These are phyloP conservation scores for Drosophila cardini DNA, from an alignment of 1,140 invertebrate species.

Conservation along the genomic window DNA sequence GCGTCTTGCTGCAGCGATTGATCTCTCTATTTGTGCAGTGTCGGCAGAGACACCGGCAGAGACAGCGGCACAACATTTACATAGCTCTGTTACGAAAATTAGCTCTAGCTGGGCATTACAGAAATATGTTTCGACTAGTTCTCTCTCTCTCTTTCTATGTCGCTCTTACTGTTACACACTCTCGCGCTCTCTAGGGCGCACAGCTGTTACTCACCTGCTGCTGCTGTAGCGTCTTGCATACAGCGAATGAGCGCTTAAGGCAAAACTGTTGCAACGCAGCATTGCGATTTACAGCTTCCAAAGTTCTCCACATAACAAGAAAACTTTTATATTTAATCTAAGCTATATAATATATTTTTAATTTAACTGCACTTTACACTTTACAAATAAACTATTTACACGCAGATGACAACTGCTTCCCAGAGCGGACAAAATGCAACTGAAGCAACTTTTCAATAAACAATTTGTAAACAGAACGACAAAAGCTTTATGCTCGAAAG, in stretches of 20 bases:
- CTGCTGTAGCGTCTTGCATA: slow-evolving; percentile 36
- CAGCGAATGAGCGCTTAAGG: slow-evolving; percentile 30
- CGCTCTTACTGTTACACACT: slow-evolving; percentile 3
- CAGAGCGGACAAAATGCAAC: slow-evolving; percentile 1
- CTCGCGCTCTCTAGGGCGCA: background rate
- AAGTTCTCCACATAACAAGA: slow-evolving; percentile 41
- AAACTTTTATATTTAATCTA: background rate
- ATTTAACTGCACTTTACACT: too few relatives aligned
- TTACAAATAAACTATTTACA: too few relatives aligned
- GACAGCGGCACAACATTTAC: too few relatives aligned
- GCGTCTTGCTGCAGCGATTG: too few relatives aligned
- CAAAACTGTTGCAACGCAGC: slow-evolving; percentile 41
- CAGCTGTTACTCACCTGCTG: slow-evolving; percentile 62
- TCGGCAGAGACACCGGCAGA: too few relatives aligned
- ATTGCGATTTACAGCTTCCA: background rate
- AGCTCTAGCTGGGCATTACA: too few relatives aligned
- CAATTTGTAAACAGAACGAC: background rate
- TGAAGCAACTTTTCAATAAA: background rate
- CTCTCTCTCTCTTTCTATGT: too few relatives aligned
- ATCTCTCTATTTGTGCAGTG: too few relatives aligned
- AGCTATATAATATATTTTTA: background rate
- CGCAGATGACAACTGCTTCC: slow-evolving; percentile 6
- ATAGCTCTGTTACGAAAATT: too few relatives aligned
- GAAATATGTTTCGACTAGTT: too few relatives aligned
- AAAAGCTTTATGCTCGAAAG: background rate